Evolutionary conservation across 1,140 invertebrate species (phyloP).

Genomic region (Diorhabda carinulata): DNA sequence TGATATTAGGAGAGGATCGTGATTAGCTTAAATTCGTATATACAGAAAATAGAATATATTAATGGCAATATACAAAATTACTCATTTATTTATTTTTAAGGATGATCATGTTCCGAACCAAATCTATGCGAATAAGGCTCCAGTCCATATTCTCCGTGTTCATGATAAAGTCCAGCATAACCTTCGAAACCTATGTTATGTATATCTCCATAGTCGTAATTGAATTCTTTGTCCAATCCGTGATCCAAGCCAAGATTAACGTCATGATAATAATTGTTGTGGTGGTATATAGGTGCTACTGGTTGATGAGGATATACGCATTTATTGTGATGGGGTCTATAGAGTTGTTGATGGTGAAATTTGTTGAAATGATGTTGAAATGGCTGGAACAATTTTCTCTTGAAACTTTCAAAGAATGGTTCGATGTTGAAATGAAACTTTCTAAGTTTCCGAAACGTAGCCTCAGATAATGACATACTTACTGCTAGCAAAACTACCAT

Average conservation of each 20-base stretch:
- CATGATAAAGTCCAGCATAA: neutral
- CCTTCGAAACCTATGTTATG: neutral
- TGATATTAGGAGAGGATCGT: too few species aligned
- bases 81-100: neutral
- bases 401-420: constrained; percentile 13
- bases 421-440: constrained; percentile 11
- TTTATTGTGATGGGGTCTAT: neutral
- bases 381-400: constrained; percentile 2
- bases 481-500: constrained; percentile 8
- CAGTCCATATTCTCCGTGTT: neutral
- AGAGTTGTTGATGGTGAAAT: constrained; percentile 7
- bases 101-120: neutral
- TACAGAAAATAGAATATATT: neutral
- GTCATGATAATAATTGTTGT: neutral
- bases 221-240: constrained; percentile 2
- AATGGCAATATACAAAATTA: neutral
- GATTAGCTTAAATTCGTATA: neutral
- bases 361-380: constrained; percentile 2
- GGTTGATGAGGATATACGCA: neutral
- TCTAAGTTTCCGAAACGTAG: constrained; percentile 14
- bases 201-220: neutral
- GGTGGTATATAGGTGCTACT: neutral
- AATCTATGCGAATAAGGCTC: neutral
- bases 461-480: neutral
- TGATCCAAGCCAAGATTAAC: neutral